Conservation (phyloP, 2,888 invertebrate species). For the Andrena marginata region DNA sequence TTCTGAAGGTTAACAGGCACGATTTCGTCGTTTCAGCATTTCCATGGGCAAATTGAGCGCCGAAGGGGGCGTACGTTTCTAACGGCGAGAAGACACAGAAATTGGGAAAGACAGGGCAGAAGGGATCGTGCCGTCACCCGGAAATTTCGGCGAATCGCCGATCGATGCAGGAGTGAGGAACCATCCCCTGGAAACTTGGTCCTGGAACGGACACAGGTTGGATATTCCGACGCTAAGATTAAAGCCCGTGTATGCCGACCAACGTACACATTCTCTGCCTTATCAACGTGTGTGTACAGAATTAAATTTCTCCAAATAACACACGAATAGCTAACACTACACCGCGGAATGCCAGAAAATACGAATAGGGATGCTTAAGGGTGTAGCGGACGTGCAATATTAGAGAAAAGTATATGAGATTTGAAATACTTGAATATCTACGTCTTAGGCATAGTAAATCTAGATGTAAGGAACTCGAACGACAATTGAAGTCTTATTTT, state of each 20-base stretch:
- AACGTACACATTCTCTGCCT: slow-evolving; percentile 39
- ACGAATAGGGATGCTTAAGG: no score
- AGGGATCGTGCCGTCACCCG: slow-evolving; percentile 38
- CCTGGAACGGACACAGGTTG: slow-evolving; percentile 64
- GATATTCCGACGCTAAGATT: slow-evolving; percentile 75
- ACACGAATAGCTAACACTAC: no score
- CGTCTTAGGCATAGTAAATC: no score
- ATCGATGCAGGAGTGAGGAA: slow-evolving; percentile 58
- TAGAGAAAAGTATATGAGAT: no score
- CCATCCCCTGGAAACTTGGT: slow-evolving; percentile 61
- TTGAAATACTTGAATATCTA: no score
- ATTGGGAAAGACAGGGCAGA: slow-evolving; percentile 14
- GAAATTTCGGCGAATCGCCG: slow-evolving; percentile 66
- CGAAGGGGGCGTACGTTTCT: not conserved
- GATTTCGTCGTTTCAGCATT: not conserved
- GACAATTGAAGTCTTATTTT: no score
- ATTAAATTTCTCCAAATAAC: slow-evolving; percentile 5
- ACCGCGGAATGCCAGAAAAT: no score
- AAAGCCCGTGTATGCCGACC: slow-evolving; percentile 71
- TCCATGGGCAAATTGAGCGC: not conserved
- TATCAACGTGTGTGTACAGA: not conserved
- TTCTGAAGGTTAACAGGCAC: not conserved
- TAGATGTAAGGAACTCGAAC: no score
- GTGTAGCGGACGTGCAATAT: no score
- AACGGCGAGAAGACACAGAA: slow-evolving; percentile 12